Conservation (phyloP, 2,888 invertebrate genomes). For the Cremastinae sp. region DNA sequence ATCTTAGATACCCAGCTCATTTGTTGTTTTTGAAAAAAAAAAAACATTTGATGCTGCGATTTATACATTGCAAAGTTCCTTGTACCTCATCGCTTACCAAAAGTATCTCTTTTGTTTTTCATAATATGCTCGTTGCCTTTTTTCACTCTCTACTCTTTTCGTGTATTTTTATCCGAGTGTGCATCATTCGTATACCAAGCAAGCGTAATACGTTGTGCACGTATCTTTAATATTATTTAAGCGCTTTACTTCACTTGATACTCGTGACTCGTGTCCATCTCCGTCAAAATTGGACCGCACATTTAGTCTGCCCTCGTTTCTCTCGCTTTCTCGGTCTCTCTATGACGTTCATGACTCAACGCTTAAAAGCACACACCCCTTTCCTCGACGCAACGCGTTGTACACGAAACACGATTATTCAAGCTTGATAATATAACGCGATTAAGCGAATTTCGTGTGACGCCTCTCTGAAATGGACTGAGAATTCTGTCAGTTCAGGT, state of each 20-base stretch:
- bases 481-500: constrained; percentile 17
- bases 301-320: neutral
- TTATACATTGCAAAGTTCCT: too few species aligned
- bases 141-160: constrained; percentile 7
- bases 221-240: constrained; percentile 26
- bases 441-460: constrained; percentile 46
- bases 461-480: constrained; percentile 10
- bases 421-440: constrained; percentile 44
- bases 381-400: constrained; percentile 33
- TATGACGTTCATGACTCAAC: constrained; percentile 50
- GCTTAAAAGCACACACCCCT: constrained; percentile 30
- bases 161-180: neutral
- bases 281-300: neutral
- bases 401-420: constrained; percentile 52
- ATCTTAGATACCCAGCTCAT: too few species aligned
- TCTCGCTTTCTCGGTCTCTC: neutral
- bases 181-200: neutral
- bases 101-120: neutral
- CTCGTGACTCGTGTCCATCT: constrained; percentile 13
- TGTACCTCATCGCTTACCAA: neutral
- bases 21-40: too few species aligned
- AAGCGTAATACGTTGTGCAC: constrained; percentile 6
- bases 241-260: constrained; percentile 34
- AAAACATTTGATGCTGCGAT: too few species aligned
- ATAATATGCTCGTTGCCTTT: neutral